Base-by-base conservation (phyloP, 2,797 vertebrate genomes). In the Sorex maritimensis region DNA sequence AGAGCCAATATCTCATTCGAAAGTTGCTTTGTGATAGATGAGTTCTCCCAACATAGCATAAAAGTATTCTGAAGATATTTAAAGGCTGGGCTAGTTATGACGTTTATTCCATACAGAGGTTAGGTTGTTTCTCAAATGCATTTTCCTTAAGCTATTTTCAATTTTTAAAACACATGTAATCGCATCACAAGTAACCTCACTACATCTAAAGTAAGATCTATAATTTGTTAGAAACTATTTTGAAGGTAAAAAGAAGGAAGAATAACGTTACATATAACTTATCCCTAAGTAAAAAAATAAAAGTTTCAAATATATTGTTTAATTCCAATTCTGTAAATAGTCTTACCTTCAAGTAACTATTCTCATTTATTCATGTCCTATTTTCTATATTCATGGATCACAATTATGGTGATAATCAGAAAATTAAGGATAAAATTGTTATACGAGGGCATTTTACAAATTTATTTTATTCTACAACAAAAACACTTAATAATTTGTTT, bases 341-440 rank as follows among this genome's bases (percentile, higher is more conserved):
- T 7, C 7, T 79, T 38, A 55, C 15, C 19, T 7, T 38, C 63
- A 84, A 49, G 17, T 7, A 75, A 75, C 13, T 88, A 23, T 88
- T 88, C 38, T 82, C 52, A 77, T 44, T 88, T 61, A 65, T 58
- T 68, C 15, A 6, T 24, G n/a, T 74, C 23, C 67, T 82, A 14
- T 67, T 80, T 82, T 28, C 63, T 58, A 11, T 13, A 68, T 11
- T 15, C 12, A 14, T 15, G 8, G 23, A 55, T 2, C 1, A n/a
- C 68, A 81, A 73, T 34, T 88, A 81, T 9, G 11, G 74, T 38
- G 74, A 78, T 74, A 88, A 85, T 46, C 12, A 9, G 6, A 68
- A 19, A 74, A 26, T 46, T 91, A 38, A 86, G 88, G 92, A 69
- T 72, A 67, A 63, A 82, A 83, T 24, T 15, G 46, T 77, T 74